A percentile compares a stretch with the other conserved stretches of the same genome.
phyloP scores from a whole-genome alignment of 2,888 invertebrate species.

The Carabus problematicus region DNA sequence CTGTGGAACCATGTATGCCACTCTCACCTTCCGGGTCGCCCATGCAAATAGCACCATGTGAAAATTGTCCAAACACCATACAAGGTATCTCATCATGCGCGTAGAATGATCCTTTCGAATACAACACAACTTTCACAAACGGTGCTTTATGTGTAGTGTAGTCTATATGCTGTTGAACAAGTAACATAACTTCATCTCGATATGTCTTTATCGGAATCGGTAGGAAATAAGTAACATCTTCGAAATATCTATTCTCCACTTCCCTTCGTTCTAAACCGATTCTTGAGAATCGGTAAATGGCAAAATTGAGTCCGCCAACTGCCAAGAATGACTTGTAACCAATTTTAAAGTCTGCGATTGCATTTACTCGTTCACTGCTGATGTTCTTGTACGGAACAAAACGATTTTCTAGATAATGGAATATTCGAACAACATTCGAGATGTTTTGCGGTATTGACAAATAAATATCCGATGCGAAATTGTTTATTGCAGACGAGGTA shows the following conservation, averaged over 20 bases:
- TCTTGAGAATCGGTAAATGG: constrained; percentile 53
- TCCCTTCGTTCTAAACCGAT: constrained; percentile 47
- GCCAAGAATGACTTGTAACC: constrained; percentile 56
- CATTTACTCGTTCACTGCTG: constrained; percentile 48
- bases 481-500: constrained; percentile 50
- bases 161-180: constrained; percentile 55
- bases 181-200: constrained; percentile 59
- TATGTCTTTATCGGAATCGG: constrained; percentile 57
- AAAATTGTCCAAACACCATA: constrained; percentile 51
- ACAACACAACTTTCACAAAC: constrained; percentile 53
- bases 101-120: constrained; percentile 53
- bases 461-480: constrained; percentile 48
- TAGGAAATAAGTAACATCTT: constrained; percentile 54
- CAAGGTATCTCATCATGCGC: constrained; percentile 57
- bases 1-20: constrained; percentile 52
- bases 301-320: constrained; percentile 53
- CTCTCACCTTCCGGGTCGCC: constrained; percentile 48
- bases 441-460: constrained; percentile 53
- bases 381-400: constrained; percentile 51
- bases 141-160: constrained; percentile 51
- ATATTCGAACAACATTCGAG: constrained; percentile 49
- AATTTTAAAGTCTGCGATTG: constrained; percentile 54
- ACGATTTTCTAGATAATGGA: constrained; percentile 48
- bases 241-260: constrained; percentile 51
- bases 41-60: constrained; percentile 52